phyloP scores from a whole-genome alignment of 1,140 invertebrate genomes.

The Dendroctonus ponderosae region DNA sequence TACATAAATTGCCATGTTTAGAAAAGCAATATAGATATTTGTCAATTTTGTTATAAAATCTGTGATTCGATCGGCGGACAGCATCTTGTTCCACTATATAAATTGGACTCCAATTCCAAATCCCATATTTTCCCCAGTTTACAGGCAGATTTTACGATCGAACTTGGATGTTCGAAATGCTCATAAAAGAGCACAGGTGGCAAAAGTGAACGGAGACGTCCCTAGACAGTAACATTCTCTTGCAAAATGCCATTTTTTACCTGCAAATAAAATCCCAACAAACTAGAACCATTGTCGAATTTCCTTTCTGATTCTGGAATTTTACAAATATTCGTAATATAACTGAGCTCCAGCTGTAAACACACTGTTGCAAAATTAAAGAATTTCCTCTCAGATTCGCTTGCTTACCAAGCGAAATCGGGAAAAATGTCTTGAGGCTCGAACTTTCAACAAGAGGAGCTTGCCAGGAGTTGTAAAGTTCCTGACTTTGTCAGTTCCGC shows the following conservation, averaged over 20 bases:
- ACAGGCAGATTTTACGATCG: constrained; percentile 17
- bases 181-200: constrained; percentile 16
- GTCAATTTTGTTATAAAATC: background rate
- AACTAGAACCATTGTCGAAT: too few species aligned
- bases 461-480: constrained; percentile 6
- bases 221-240: background rate
- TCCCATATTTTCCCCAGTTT: constrained; percentile 14
- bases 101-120: constrained; percentile 8
- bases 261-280: too few species aligned
- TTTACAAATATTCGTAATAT: too few species aligned
- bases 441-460: background rate
- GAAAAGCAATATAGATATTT: background rate
- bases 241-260: background rate
- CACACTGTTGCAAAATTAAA: too few species aligned
- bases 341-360: too few species aligned
- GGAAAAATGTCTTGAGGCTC: constrained; percentile 2
- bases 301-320: too few species aligned
- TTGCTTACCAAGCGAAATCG: background rate
- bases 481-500: constrained; percentile 11
- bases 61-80: background rate
- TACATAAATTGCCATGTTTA: background rate
- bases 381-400: too few species aligned
- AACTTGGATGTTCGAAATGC: background rate
- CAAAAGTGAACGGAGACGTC: background rate
- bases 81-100: constrained; percentile 12